Percentiles rank a stretch among this genome's conserved stretches.
phyloP scores from a whole-genome alignment of 2,888 invertebrate genomes.

The Andricus quercusramuli region DNA sequence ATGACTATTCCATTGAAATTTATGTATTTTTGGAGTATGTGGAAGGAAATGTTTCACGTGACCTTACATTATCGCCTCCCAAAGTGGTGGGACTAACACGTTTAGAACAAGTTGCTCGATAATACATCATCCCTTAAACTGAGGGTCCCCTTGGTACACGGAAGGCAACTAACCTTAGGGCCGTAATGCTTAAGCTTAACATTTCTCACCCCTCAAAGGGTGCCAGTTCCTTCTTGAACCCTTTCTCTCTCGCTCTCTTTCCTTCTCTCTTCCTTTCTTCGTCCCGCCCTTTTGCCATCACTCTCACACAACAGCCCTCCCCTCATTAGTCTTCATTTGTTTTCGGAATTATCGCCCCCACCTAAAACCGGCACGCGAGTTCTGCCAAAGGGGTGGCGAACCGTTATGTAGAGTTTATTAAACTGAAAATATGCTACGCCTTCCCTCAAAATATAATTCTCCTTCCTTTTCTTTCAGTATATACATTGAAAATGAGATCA shows the following conservation, averaged over 20 bases:
- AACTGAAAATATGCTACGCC: constrained; percentile 73
- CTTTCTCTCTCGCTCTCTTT: constrained; percentile 67
- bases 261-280: constrained; percentile 43
- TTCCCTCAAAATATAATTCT: constrained; percentile 33
- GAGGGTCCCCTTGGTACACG: constrained; percentile 60
- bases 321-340: constrained; percentile 79
- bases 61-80: constrained; percentile 53
- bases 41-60: not conserved
- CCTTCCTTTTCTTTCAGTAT: not conserved
- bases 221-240: constrained; percentile 72
- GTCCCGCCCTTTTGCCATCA: constrained; percentile 56
- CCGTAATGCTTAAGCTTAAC: constrained; percentile 77
- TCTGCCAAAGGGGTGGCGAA: constrained; percentile 56
- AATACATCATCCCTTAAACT: constrained; percentile 77
- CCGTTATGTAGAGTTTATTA: constrained; percentile 70
- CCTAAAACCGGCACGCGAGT: constrained; percentile 65
- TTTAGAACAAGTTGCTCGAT: constrained; percentile 71
- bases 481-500: not conserved
- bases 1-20: not conserved
- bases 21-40: constrained; percentile 3
- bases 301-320: constrained; percentile 67
- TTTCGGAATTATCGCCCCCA: constrained; percentile 77
- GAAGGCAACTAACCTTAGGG: constrained; percentile 72
- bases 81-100: constrained; percentile 62
- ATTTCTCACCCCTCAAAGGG: constrained; percentile 77